Base-by-base conservation (phyloP, 2,797 vertebrate genomes). In the Melanotaenia parkinsoni region DNA sequence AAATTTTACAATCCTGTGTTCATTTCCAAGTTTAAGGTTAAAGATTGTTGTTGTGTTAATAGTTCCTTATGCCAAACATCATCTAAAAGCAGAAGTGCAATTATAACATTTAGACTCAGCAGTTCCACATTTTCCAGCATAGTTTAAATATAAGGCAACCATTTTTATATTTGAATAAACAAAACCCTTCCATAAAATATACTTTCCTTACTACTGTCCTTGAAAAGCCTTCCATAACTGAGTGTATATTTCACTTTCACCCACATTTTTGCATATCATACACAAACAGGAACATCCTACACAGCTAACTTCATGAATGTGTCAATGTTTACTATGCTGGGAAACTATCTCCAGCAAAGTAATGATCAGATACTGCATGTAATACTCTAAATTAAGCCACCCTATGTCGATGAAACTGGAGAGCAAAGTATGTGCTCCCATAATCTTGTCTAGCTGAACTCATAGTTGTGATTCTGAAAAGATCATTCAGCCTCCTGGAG, bases 401-500 rank as follows among this genome's bases (percentile, higher is more conserved):
- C 3, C 13, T 18, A 5, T 43, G 16, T 43, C 16, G 5, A 20
- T 20, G 13, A 43, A 43, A 43, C 40, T 16, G 13, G 40, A 43
- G 5, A 43, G 40, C 14, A 43, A 43, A 30, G 4, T 30, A 30
- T 30, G 35, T 68, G 37, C 66, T 47, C 47, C 51, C 24, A 67
- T 63, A 59, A 61, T 26, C 35, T 24, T 24, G 60, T 67, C 22
- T 67, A 20, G 61, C 61, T 63, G 45, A 57, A 71, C 38, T 74
- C 16, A 1, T 30, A 63, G 50, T 47, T 72, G 47, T 54, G 68
- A 70, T 72, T 75, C 26, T 33, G 28, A 53, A 70, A 63, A 62
- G 22, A 32, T 79, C 71, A 69, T 74, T 81, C 67, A 67, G 57
- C 62, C 63, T 81, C 70, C 79, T 7, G 47, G 35, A 47, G 68